These are phyloP conservation scores for Hippocampus guttulatus DNA, from an alignment of 2,113 vertebrate species.

Conservation along the genomic window DNA sequence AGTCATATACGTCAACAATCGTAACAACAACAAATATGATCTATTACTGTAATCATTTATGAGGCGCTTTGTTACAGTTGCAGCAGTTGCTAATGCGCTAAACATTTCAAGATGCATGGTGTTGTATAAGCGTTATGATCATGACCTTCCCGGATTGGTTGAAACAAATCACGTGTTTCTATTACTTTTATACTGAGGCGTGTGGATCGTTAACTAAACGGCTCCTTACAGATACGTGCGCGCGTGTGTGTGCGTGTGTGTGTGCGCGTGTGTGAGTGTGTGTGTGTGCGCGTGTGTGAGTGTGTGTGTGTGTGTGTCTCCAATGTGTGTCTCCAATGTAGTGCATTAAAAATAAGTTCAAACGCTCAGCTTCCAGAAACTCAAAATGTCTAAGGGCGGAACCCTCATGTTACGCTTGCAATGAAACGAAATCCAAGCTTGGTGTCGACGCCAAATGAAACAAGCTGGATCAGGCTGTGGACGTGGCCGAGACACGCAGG, in stretches of 20 bases:
- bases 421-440: not conserved
- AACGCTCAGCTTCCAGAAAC: not conserved
- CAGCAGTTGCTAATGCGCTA: too few species aligned
- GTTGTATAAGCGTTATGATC: not conserved
- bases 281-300: too few species aligned
- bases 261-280: too few species aligned
- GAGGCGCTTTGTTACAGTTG: too few species aligned
- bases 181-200: not conserved
- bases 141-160: not conserved
- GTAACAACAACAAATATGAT: not conserved
- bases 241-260: not conserved
- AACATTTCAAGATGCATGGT: too few species aligned
- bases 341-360: not conserved
- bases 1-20: not conserved
- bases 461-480: not conserved
- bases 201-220: not conserved
- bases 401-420: not conserved
- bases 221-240: too few species aligned
- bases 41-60: too few species aligned
- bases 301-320: too few species aligned
- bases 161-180: not conserved
- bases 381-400: not conserved
- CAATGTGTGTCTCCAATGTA: not conserved
- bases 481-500: constrained; percentile 4
- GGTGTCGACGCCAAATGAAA: not conserved